Evolutionary conservation across 2,113 vertebrate species (phyloP), one percentile per base, ranked within the genome.

Genomic region (Chloebia gouldiae): DNA sequence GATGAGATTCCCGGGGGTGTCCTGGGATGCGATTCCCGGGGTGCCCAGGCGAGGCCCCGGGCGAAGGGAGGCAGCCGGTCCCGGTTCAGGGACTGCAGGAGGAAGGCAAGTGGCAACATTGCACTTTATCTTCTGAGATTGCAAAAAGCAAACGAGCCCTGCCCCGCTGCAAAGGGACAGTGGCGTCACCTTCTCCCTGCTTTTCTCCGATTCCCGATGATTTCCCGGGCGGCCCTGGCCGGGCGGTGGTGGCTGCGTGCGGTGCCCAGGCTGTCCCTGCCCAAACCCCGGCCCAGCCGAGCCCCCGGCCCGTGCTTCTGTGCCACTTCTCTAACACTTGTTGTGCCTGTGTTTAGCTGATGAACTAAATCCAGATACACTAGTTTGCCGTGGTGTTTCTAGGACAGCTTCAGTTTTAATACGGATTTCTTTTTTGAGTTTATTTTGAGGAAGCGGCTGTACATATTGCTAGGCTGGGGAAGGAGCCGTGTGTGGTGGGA

Each of bases 291-390:
- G 86, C 69, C 86, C 78, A 22, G 87, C 87, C 31, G 30, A 47
- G 51, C 61, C 70, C 76, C 78, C n/a, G 14, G 79, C 54, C 87
- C 3, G 19, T 31, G 75, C 80, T 84, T 81, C 86, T 63, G 88
- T 95, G 95, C 94, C 95, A 92, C 95, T 61, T 93, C 94, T 88
- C 76, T 81, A 35, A 81, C 92, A 79, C 72, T 68, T 19, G 63
- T 49, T 14, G 92, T 95, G 96, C 96, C 94, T 96, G 94, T 69
- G 91, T 54, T 40, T 90, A 81, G 95, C 76, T 72, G 96, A 77
- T 39, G 0, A 64, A 87, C 79, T 82, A 37, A 60, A 57, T 68
- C 81, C 40, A 7, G 87, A 88, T 35, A 22, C 39, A 3, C 47
- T 84, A 24, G 70, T n/a, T 86, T 30, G 56, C 33, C 11, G 92